These are phyloP conservation scores for Stomatorhinus walkeri DNA, from an alignment of 2,797 vertebrate genomes.

Conservation along the genomic window DNA sequence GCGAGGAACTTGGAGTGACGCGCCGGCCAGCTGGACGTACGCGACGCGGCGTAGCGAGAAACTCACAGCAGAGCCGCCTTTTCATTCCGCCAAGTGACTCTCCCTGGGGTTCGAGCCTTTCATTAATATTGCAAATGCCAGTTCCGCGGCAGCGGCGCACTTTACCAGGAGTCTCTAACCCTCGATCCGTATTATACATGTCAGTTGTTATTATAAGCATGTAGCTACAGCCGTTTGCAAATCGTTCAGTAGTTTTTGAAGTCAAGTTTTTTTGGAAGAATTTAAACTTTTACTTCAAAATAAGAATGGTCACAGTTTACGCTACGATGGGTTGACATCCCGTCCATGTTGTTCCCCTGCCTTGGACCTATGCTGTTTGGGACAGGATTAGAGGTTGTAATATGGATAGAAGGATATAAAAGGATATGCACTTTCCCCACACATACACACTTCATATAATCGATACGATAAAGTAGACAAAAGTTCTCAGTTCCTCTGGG, in stretches of 20 bases:
- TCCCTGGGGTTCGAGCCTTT: neutral
- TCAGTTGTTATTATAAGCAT: slow-evolving; percentile 1
- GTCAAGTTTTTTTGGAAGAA: neutral
- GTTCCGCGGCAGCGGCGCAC: neutral
- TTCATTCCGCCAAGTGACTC: neutral
- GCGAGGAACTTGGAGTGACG: neutral
- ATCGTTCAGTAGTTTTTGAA: neutral
- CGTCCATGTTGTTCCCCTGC: neutral
- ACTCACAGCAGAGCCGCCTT: neutral
- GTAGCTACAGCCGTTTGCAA: neutral
- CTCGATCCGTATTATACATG: neutral
- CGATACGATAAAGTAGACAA: neutral
- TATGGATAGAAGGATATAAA: neutral
- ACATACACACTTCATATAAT: neutral
- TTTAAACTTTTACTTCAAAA: neutral
- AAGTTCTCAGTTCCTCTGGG: neutral
- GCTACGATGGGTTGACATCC: neutral
- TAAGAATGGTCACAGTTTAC: neutral
- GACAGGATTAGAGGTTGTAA: neutral
- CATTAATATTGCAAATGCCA: slow-evolving; percentile 7
- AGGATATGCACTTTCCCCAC: neutral
- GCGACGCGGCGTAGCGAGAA: neutral
- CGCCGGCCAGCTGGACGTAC: neutral
- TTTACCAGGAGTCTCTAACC: neutral
- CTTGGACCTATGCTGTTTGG: neutral